phyloP scores from a whole-genome alignment of 2,797 vertebrate species.

The Halcyon leucocephala region DNA sequence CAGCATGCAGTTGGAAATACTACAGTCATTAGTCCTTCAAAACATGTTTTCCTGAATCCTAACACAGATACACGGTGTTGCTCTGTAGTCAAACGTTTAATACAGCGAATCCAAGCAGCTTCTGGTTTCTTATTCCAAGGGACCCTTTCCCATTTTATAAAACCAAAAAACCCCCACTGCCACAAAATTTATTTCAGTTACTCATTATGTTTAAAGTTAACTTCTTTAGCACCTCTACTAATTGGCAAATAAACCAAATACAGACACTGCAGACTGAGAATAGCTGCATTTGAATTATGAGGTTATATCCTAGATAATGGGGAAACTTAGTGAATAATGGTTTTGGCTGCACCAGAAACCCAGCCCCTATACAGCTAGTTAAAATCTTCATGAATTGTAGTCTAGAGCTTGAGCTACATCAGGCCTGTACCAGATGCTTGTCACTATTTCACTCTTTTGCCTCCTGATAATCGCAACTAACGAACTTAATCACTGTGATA shows the following conservation, averaged over 20 bases:
- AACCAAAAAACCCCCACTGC: neutral
- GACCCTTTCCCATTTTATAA: neutral
- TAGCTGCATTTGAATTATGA: neutral
- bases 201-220: neutral
- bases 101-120: neutral
- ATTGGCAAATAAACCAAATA: neutral
- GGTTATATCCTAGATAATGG: neutral
- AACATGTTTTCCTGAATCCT: conserved; percentile 3
- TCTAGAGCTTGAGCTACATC: neutral
- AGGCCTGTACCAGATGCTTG: neutral
- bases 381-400: neutral
- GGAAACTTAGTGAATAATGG: neutral
- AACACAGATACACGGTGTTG: neutral
- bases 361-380: neutral
- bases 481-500: neutral
- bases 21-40: conserved; percentile 43
- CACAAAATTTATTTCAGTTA: neutral
- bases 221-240: neutral
- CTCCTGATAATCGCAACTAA: neutral
- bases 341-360: neutral
- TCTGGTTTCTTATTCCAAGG: neutral
- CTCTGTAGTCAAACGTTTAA: neutral
- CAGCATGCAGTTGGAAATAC: conserved; percentile 7
- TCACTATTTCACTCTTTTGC: neutral
- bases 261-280: neutral